phyloP scores from a whole-genome alignment of 1,140 invertebrate species.

The Drosophila nigromelanica region DNA sequence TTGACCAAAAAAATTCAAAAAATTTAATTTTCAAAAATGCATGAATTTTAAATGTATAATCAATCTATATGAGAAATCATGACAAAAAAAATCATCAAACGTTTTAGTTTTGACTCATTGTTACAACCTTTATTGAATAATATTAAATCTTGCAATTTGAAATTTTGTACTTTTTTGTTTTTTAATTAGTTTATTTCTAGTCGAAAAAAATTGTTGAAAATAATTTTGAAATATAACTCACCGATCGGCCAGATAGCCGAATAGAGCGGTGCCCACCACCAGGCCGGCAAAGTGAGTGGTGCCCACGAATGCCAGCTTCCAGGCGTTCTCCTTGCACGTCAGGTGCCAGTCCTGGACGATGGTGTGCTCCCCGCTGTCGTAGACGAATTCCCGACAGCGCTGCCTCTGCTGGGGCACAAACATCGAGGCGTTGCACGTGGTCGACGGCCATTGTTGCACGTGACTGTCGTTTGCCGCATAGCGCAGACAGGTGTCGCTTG shows the following conservation, averaged over 20 bases:
- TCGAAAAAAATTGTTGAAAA: too few species aligned
- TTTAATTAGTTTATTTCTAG: too few species aligned
- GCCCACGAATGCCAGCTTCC: slow-evolving; percentile 87
- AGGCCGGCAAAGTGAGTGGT: slow-evolving; percentile 87
- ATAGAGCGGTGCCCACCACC: slow-evolving; percentile 85
- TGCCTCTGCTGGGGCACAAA: slow-evolving; percentile 62
- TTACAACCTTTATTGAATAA: too few species aligned
- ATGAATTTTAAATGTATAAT: too few species aligned
- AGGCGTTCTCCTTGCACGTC: slow-evolving; percentile 86
- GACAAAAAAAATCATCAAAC: too few species aligned
- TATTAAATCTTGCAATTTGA: too few species aligned
- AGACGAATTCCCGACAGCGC: slow-evolving; percentile 85
- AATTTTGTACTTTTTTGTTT: too few species aligned
- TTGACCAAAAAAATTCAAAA: too few species aligned
- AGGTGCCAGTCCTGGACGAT: slow-evolving; percentile 87
- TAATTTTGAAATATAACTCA: slow-evolving; percentile 60
- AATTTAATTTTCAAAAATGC: too few species aligned
- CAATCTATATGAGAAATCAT: too few species aligned
- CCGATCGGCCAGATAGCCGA: slow-evolving; percentile 86
- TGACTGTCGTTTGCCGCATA: slow-evolving; percentile 41
- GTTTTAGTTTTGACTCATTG: too few species aligned
- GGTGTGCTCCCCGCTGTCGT: slow-evolving; percentile 84
- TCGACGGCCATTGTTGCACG: background rate
- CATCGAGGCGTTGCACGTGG: slow-evolving; percentile 65
- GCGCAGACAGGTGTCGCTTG: slow-evolving; percentile 56